These are phyloP conservation scores for Hydrozoanthus gracilis DNA, from an alignment of 92 coral and sea anemone genomes.

Conservation along the genomic window DNA sequence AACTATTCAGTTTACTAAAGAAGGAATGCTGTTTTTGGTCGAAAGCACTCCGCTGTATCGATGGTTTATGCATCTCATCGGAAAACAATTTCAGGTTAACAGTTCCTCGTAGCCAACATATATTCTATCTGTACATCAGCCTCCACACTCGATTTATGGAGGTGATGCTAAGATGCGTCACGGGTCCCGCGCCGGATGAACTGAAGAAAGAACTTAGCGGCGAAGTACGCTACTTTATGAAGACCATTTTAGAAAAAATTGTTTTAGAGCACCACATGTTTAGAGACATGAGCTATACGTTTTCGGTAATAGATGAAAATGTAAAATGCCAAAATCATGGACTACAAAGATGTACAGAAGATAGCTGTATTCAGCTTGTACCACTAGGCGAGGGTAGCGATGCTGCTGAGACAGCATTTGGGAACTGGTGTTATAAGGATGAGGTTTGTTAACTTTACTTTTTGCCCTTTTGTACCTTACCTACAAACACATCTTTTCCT, in stretches of 20 bases:
- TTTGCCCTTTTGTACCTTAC: no score
- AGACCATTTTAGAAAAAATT: background rate
- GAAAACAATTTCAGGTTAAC: background rate
- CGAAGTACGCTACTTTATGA: background rate
- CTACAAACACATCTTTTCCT: no score
- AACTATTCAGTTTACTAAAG: background rate
- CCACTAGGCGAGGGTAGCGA: background rate
- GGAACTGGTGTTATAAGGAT: background rate
- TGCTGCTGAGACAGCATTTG: background rate
- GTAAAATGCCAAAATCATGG: background rate
- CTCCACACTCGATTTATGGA: background rate
- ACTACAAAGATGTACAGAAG: background rate
- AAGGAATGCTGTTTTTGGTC: background rate
- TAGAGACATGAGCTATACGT: background rate
- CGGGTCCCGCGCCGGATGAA: background rate
- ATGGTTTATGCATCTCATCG: background rate
- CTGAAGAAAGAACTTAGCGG: background rate
- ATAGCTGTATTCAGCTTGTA: background rate
- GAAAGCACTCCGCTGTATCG: background rate
- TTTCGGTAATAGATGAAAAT: background rate
- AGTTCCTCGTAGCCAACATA: background rate
- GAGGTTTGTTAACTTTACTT: background rate
- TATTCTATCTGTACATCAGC: background rate
- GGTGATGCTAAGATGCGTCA: background rate
- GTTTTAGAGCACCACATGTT: background rate